A percentile compares a stretch with the other conserved stretches of the same genome.
These are phyloP conservation scores for Drosophila tsacasi DNA, from an alignment of 1,140 invertebrate genomes.

Conservation along the genomic window DNA sequence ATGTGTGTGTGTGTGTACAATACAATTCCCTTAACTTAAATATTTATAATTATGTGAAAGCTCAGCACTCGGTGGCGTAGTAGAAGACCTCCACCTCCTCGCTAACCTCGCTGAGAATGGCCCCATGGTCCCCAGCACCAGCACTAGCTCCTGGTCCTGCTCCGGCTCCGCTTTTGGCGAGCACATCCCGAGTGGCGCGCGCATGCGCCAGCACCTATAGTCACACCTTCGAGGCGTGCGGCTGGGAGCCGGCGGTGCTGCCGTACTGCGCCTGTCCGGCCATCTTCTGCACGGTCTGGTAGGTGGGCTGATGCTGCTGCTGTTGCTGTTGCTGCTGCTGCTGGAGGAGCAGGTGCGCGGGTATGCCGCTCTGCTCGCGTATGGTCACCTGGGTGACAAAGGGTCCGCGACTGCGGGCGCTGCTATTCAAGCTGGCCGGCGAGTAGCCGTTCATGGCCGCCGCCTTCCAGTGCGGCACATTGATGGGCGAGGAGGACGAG, in stretches of 20 bases:
- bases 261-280: slow-evolving; percentile 62
- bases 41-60: background rate
- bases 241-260: slow-evolving; percentile 66
- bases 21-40: background rate
- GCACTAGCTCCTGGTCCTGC: background rate
- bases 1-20: slow-evolving; percentile 10
- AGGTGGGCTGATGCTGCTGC: slow-evolving; percentile 71
- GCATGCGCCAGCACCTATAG: slow-evolving; percentile 84
- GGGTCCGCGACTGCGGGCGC: slow-evolving; percentile 86
- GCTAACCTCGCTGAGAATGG: slow-evolving; percentile 40
- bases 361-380: slow-evolving; percentile 62
- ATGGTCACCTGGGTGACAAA: slow-evolving; percentile 87
- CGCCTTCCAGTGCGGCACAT: slow-evolving; percentile 78
- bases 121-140: slow-evolving; percentile 17
- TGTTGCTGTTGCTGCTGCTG: slow-evolving; percentile 34
- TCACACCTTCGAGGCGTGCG: slow-evolving; percentile 84
- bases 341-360: slow-evolving; percentile 37
- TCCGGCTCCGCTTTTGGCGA: slow-evolving; percentile 29
- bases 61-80: slow-evolving; percentile 79
- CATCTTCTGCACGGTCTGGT: slow-evolving; percentile 75
- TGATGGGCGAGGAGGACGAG: slow-evolving; percentile 63
- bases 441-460: slow-evolving; percentile 76
- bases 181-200: slow-evolving; percentile 72
- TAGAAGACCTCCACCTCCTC: slow-evolving; percentile 82
- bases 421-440: slow-evolving; percentile 73